Conservation (phyloP, 2,797 vertebrate species). For the Micropoecilia bifurca region DNA sequence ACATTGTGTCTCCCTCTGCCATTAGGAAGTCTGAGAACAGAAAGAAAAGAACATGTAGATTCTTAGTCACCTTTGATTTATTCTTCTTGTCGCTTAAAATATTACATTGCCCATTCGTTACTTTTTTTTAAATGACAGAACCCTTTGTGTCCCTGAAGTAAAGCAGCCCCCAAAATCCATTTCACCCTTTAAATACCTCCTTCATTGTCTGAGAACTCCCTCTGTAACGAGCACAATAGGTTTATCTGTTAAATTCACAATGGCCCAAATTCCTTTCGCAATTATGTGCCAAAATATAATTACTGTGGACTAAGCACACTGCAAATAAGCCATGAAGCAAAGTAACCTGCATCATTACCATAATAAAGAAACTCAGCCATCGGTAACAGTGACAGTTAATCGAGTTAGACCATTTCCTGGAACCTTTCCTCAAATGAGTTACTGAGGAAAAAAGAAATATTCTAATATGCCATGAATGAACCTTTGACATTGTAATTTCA, state of each 20-base stretch:
- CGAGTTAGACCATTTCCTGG: slow-evolving; percentile 25
- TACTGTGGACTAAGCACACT: slow-evolving; percentile 53
- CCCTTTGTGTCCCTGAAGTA: slow-evolving; percentile 47
- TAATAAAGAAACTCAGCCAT: slow-evolving; percentile 47
- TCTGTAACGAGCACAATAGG: slow-evolving; percentile 50
- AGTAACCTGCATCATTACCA: slow-evolving; percentile 52
- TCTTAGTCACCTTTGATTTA: slow-evolving; percentile 64
- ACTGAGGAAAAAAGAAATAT: slow-evolving; percentile 11
- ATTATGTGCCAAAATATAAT: slow-evolving; percentile 59
- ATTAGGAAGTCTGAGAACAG: slow-evolving; percentile 11
- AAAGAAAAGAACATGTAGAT: slow-evolving; percentile 22
- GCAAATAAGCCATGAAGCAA: slow-evolving; percentile 47
- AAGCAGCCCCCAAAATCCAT: slow-evolving; percentile 55
- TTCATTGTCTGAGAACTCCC: slow-evolving; percentile 48
- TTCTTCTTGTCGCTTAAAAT: slow-evolving; percentile 62
- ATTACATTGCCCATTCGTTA: slow-evolving; percentile 53
- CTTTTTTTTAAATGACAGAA: slow-evolving; percentile 35
- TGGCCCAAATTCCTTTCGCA: slow-evolving; percentile 53
- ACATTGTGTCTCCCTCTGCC: slow-evolving; percentile 6
- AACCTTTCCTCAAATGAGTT: slow-evolving; percentile 23
- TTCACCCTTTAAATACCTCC: slow-evolving; percentile 64
- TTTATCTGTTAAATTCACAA: slow-evolving; percentile 66
- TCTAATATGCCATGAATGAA: slow-evolving; percentile 16
- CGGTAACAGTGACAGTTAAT: slow-evolving; percentile 49
- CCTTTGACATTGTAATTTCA: slow-evolving; percentile 9